These are phyloP conservation scores for Salvator merianae DNA, from an alignment of 2,113 vertebrate genomes.

Conservation along the genomic window DNA sequence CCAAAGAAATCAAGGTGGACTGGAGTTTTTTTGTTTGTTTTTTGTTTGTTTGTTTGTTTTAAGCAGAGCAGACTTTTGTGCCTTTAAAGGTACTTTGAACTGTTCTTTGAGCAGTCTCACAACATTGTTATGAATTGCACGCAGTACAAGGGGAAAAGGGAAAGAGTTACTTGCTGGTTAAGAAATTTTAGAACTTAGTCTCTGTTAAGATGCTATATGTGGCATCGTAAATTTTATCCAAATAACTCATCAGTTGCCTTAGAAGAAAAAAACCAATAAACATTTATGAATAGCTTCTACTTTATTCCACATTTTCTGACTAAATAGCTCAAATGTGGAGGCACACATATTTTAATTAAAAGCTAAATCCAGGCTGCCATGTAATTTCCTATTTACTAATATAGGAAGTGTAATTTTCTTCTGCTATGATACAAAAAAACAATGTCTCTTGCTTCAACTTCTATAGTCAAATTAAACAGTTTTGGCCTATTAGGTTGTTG, in stretches of 20 bases:
- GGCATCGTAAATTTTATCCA: too few relatives aligned
- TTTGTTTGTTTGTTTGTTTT: too few relatives aligned
- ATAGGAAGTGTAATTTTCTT: not conserved
- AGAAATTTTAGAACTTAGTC: not conserved
- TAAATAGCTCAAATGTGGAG: not conserved
- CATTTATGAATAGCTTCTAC: rapidly evolving
- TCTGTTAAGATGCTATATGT: too few relatives aligned
- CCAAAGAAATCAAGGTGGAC: too few relatives aligned
- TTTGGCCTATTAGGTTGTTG: not conserved
- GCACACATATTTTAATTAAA: not conserved
- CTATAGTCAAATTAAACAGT: not conserved
- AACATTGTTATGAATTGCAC: not conserved
- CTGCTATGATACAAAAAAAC: not conserved
- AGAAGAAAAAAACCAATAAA: not conserved
- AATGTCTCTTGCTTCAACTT: not conserved
- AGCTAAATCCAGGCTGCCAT: not conserved
- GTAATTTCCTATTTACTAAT: not conserved
- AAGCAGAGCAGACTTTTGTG: too few relatives aligned
- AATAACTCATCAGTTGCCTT: not conserved
- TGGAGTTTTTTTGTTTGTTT: too few relatives aligned
- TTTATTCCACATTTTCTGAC: not conserved
- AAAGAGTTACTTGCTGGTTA: not conserved
- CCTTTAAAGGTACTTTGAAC: too few relatives aligned
- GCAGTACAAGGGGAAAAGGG: not conserved
- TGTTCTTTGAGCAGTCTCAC: too few relatives aligned